Percentiles rank a stretch among this genome's conserved stretches.
These are phyloP conservation scores for Seriola aureovittata DNA, from an alignment of 2,113 vertebrate species.

Conservation along the genomic window DNA sequence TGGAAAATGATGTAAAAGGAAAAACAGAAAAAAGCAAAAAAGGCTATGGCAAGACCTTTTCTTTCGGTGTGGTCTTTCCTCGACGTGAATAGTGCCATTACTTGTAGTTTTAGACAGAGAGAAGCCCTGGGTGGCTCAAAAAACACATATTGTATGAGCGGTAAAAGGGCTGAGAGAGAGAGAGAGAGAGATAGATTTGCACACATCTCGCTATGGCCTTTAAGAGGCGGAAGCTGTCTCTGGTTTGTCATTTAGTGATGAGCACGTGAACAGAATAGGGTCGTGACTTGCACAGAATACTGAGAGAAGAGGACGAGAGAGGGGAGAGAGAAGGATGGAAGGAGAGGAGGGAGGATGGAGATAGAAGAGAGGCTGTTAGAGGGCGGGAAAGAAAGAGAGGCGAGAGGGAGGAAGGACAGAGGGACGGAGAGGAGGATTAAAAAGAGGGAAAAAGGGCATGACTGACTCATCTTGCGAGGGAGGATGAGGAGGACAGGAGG, in stretches of 20 bases:
- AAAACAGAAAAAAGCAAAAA: constrained; percentile 11
- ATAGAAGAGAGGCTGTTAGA: neutral
- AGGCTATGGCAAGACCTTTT: constrained; percentile 43
- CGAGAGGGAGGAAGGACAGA: neutral
- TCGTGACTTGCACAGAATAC: constrained; percentile 61
- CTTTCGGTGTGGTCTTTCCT: constrained; percentile 41
- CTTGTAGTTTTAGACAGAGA: constrained; percentile 61
- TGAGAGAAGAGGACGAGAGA: neutral
- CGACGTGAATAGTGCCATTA: constrained; percentile 57
- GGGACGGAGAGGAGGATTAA: neutral
- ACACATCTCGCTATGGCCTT: constrained; percentile 74
- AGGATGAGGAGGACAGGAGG: constrained; percentile 52
- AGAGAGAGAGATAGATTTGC: constrained; percentile 59
- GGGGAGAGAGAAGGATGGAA: neutral
- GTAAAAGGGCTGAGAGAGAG: constrained; percentile 65
- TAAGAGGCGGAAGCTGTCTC: constrained; percentile 74
- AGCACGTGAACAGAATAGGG: constrained; percentile 74
- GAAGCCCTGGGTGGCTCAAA: constrained; percentile 49
- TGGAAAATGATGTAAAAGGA: constrained; percentile 15
- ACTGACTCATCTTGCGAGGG: constrained; percentile 39
- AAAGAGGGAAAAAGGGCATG: constrained; percentile 10
- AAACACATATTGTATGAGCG: constrained; percentile 62
- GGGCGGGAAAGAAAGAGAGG: neutral
- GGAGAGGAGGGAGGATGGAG: neutral
- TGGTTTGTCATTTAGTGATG: constrained; percentile 80